phyloP scores from a whole-genome alignment of 2,888 invertebrate species.

The Agrotis exclamationis region DNA sequence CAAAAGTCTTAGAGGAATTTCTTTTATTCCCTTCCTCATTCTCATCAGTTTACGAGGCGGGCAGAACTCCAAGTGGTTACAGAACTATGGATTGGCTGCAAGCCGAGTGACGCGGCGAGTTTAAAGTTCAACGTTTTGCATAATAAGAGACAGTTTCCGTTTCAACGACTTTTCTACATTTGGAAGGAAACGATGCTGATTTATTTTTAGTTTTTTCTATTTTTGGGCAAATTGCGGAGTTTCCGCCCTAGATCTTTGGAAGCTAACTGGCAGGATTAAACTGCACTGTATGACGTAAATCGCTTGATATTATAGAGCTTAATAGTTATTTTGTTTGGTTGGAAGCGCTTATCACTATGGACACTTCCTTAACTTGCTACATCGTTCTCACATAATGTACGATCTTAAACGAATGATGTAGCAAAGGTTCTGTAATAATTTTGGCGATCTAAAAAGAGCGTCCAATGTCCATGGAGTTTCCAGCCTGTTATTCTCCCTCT shows the following conservation, averaged over 20 bases:
- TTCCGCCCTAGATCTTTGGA: conserved; percentile 4
- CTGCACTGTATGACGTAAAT: too few species aligned
- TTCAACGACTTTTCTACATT: conserved; percentile 18
- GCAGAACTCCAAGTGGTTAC: conserved; percentile 49
- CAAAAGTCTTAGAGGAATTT: neutral
- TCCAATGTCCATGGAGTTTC: too few species aligned
- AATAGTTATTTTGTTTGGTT: too few species aligned
- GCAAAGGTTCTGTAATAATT: too few species aligned
- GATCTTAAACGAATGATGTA: too few species aligned
- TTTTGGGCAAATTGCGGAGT: neutral
- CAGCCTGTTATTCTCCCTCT: too few species aligned
- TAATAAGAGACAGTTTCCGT: conserved; percentile 37
- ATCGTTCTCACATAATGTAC: too few species aligned
- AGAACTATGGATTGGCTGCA: conserved; percentile 47
- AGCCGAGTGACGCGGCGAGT: conserved; percentile 34
- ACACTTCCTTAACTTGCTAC: too few species aligned
- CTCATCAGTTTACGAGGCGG: conserved; percentile 34
- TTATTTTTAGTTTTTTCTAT: conserved; percentile 14
- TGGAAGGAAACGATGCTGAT: neutral
- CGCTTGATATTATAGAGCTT: too few species aligned
- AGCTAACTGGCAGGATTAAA: too few species aligned
- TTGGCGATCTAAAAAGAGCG: too few species aligned
- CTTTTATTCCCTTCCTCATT: conserved; percentile 30
- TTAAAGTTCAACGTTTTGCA: conserved; percentile 37
- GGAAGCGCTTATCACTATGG: too few species aligned